Evolutionary conservation across 2,797 vertebrate genomes (phyloP).

Genomic region (Gadopsis bispinosus): DNA sequence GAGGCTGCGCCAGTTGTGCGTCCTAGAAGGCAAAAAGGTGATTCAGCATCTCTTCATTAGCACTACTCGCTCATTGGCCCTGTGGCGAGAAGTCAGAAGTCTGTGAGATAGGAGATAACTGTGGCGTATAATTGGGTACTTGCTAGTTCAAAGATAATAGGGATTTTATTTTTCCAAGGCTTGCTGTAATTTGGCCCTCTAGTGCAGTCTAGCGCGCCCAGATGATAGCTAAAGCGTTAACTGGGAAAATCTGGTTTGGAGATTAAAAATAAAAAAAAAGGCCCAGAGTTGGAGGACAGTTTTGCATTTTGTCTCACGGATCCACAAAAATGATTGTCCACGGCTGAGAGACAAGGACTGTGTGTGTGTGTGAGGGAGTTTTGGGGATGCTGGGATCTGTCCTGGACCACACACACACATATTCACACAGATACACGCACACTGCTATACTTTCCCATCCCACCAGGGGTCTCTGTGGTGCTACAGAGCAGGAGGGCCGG

Average conservation of each 20-base stretch:
- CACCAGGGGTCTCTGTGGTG: constrained; percentile 81
- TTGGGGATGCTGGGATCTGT: constrained; percentile 23
- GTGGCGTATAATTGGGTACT: constrained; percentile 73
- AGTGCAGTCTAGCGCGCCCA: constrained; percentile 41
- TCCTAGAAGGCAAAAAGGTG: constrained; percentile 68
- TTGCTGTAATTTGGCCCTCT: constrained; percentile 72
- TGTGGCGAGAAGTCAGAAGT: constrained; percentile 68
- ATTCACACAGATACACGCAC: constrained; percentile 2
- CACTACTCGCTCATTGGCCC: constrained; percentile 60
- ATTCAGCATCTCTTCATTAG: constrained; percentile 76
- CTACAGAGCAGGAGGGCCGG: constrained; percentile 46
- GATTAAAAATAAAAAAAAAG: constrained; percentile 30
- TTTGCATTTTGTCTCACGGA: constrained; percentile 51
- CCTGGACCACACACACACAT: constrained; percentile 44
- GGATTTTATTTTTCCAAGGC: constrained; percentile 71
- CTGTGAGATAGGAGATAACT: constrained; percentile 73
- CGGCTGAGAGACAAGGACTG: constrained; percentile 39
- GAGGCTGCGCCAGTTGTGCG: constrained; percentile 29
- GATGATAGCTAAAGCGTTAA: constrained; percentile 56
- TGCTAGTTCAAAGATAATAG: constrained; percentile 79
- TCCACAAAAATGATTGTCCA: constrained; percentile 30
- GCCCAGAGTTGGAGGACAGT: constrained; percentile 19
- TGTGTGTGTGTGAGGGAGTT: constrained; percentile 13
- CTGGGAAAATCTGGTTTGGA: constrained; percentile 53
- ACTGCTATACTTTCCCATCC: constrained; percentile 32